Conservation (phyloP, 2,113 vertebrate genomes). For the Dipodomys merriami region DNA sequence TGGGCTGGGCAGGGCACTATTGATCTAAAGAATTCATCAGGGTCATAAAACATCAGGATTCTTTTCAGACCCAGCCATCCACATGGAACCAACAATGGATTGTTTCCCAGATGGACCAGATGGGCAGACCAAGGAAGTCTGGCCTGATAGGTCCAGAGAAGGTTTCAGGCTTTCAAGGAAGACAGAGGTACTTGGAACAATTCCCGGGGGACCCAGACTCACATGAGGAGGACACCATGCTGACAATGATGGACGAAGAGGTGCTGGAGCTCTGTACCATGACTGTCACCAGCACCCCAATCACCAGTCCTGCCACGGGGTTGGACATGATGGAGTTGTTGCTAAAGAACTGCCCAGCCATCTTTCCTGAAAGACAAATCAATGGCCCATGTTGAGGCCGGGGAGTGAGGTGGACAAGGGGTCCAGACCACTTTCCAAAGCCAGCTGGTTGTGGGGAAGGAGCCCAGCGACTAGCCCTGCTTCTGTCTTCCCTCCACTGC, state of each 20-base stretch:
- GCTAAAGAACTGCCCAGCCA: conserved; percentile 96
- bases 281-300: conserved; percentile 96
- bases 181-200: accelerated
- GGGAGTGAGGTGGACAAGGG: accelerated
- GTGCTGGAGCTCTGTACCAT: conserved; percentile 98
- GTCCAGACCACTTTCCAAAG: accelerated
- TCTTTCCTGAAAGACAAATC: conserved; percentile 89
- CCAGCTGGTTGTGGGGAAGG: accelerated
- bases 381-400: accelerated
- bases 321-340: conserved; percentile 94
- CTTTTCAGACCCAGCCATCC: not conserved
- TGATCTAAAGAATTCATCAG: not conserved
- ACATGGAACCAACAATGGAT: not conserved
- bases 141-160: not conserved
- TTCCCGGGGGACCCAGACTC: conserved; percentile 78
- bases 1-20: no score
- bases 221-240: conserved; percentile 98
- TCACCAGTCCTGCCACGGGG: conserved; percentile 95
- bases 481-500: not conserved
- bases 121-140: accelerated
- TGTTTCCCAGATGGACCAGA: not conserved
- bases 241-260: conserved; percentile 96
- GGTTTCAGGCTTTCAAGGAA: not conserved
- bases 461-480: no score
- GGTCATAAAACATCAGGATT: not conserved